Percentiles rank a stretch among this genome's conserved stretches.
phyloP scores from a whole-genome alignment of 2,113 vertebrate species.

The Rissa tridactyla region DNA sequence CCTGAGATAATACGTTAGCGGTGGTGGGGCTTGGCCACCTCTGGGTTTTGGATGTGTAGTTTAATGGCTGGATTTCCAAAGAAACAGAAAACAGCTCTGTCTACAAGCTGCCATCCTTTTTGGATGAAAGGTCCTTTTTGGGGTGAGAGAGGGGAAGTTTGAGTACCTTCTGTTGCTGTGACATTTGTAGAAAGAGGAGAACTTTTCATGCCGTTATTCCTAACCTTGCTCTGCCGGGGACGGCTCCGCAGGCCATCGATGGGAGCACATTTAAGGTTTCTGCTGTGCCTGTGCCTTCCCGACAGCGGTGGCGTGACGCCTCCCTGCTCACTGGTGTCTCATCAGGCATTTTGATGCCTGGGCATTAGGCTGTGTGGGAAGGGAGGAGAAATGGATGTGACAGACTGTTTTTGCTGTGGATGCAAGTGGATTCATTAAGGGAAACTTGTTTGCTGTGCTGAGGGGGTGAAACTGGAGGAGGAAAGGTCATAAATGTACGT shows the following conservation, averaged over 20 bases:
- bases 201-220: neutral
- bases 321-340: neutral
- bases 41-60: neutral
- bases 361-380: neutral
- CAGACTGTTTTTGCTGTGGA: neutral
- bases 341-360: neutral
- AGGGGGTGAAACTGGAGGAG: neutral
- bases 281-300: neutral
- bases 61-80: neutral
- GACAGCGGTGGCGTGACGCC: fast-evolving
- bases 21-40: neutral
- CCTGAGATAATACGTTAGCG: neutral
- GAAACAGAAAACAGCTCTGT: neutral
- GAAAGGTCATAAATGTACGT: neutral
- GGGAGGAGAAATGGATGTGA: neutral
- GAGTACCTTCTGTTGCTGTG: too few relatives aligned
- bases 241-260: fast-evolving
- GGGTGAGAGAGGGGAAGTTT: neutral
- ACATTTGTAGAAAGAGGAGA: neutral
- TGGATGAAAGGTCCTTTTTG: neutral
- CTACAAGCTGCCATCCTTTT: neutral
- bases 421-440: neutral
- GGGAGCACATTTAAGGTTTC: neutral
- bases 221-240: neutral
- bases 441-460: neutral